Percentiles rank a stretch among this genome's conserved stretches.
phyloP scores from a whole-genome alignment of 2,797 vertebrate genomes.

The Syngnathus acus region DNA sequence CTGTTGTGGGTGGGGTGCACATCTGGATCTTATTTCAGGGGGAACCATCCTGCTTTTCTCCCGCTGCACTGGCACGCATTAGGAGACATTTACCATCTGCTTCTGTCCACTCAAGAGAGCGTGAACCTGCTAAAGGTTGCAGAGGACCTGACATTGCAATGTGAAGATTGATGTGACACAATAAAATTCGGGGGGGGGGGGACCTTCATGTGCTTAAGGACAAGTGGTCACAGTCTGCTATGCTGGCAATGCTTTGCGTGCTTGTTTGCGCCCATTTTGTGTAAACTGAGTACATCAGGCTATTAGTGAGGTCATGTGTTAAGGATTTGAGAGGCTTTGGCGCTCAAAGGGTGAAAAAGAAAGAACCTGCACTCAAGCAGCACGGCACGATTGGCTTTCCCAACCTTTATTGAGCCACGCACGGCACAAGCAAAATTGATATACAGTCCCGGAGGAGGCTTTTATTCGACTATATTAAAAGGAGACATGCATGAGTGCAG shows the following conservation, averaged over 20 bases:
- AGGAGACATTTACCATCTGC: constrained; percentile 58
- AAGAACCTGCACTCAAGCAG: constrained; percentile 13
- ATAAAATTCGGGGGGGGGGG: constrained; percentile 1
- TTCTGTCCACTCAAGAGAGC: constrained; percentile 18
- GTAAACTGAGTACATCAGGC: background rate
- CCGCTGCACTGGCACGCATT: constrained; percentile 44
- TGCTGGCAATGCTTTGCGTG: too few relatives aligned
- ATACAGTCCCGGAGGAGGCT: too few relatives aligned
- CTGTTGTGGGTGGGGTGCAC: constrained; percentile 71
- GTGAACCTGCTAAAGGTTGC: constrained; percentile 8
- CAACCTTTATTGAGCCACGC: background rate
- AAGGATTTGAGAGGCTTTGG: constrained; percentile 68
- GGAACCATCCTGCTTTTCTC: constrained; percentile 57
- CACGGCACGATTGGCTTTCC: background rate
- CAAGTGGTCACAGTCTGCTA: background rate
- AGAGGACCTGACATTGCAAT: constrained; percentile 4
- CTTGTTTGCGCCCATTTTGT: background rate
- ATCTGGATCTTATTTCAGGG: constrained; percentile 76
- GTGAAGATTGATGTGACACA: constrained; percentile 6
- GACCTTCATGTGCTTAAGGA: background rate
- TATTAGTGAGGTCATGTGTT: constrained; percentile 66
- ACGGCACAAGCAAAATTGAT: background rate
- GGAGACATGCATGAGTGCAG: background rate
- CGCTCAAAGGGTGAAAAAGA: constrained; percentile 51
- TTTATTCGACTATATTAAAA: too few relatives aligned